Percentiles rank a stretch among this genome's conserved stretches.
Conservation (phyloP, 2,113 vertebrate genomes). For the Notothenia coriiceps region DNA sequence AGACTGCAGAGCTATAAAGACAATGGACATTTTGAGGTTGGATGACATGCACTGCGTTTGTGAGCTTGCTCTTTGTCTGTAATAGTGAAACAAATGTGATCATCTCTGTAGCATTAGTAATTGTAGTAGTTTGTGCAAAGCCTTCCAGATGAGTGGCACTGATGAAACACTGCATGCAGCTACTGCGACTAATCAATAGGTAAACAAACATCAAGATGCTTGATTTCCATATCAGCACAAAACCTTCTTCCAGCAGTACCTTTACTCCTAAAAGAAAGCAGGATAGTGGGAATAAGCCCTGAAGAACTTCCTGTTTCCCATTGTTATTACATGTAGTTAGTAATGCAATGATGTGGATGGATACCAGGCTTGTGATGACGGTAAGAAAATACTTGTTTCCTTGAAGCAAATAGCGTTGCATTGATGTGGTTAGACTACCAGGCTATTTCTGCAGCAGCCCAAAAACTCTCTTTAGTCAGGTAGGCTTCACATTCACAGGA, state of each 20-base stretch:
- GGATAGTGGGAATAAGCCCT: neutral
- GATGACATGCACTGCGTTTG: neutral
- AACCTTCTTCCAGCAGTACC: neutral
- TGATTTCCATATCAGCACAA: constrained; percentile 21
- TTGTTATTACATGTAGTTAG: neutral
- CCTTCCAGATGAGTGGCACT: constrained; percentile 5
- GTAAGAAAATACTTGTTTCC: constrained; percentile 13
- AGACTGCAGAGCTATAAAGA: neutral
- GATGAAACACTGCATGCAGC: constrained; percentile 14
- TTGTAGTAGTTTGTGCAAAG: constrained; percentile 11
- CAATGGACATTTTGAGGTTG: neutral
- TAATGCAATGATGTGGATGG: constrained; percentile 8
- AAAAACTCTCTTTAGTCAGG: constrained; percentile 22
- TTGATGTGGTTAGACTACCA: neutral
- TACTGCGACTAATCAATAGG: constrained; percentile 20
- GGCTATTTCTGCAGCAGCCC: constrained; percentile 28
- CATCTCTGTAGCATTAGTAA: neutral
- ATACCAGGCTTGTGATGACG: constrained; percentile 12
- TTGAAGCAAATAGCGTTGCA: neutral
- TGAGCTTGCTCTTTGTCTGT: neutral
- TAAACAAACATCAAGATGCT: constrained; percentile 34
- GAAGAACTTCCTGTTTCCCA: constrained; percentile 7
- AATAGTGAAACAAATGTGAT: neutral
- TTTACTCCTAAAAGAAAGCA: neutral
- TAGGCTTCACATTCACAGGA: constrained; percentile 25